A percentile compares a stretch with the other conserved stretches of the same genome.
phyloP scores from a whole-genome alignment of 2,113 vertebrate genomes.

The Anhinga rufa region DNA sequence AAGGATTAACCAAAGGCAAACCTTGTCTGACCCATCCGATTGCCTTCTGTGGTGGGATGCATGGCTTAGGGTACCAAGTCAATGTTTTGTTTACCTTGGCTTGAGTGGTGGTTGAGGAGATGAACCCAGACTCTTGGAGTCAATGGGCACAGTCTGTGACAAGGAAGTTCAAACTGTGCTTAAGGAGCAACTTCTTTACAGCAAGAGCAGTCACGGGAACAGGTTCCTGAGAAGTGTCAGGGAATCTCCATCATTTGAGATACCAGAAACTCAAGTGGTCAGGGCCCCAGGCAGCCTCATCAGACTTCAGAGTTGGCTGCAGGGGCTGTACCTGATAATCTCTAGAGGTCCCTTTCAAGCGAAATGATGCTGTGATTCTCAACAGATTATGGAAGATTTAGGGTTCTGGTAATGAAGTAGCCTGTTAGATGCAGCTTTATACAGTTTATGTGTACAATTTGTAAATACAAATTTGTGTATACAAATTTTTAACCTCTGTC shows the following conservation, averaged over 20 bases:
- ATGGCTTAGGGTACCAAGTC: neutral
- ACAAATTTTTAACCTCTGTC: slow-evolving; percentile 9
- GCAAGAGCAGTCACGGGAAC: neutral
- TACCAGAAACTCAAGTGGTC: neutral
- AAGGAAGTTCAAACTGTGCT: neutral
- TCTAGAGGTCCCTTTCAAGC: neutral
- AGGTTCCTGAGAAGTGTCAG: neutral
- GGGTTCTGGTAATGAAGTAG: neutral
- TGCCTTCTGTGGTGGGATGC: neutral
- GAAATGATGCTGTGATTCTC: neutral
- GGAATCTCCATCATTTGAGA: neutral
- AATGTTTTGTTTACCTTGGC: neutral
- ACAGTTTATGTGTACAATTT: neutral
- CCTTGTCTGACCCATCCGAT: neutral
- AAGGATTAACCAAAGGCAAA: neutral
- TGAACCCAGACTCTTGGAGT: neutral
- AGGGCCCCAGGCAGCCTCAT: neutral
- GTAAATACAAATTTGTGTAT: neutral
- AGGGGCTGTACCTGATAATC: neutral
- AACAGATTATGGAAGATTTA: neutral
- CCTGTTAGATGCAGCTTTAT: neutral
- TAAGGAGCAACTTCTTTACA: neutral
- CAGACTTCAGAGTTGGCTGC: neutral
- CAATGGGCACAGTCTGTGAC: neutral
- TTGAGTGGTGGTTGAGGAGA: neutral